Conservation (phyloP, 1,140 invertebrate species). For the Pogonognathellus flavescens region DNA sequence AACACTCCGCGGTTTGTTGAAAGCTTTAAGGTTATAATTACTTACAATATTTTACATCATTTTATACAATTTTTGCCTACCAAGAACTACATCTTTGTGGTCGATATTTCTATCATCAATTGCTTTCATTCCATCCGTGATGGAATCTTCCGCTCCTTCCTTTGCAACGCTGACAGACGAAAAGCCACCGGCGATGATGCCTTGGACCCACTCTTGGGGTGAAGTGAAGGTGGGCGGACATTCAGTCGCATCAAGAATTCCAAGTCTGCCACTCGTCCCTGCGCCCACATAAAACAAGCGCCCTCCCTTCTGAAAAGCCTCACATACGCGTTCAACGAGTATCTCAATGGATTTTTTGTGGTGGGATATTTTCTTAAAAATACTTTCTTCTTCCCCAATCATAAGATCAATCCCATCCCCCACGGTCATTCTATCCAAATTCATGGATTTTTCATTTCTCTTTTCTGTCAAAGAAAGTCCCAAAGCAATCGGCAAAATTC, state of each 20-base stretch:
- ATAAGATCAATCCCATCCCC: constrained; percentile 60
- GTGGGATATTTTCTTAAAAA: constrained; percentile 49
- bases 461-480: constrained; percentile 60
- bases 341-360: constrained; percentile 49
- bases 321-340: constrained; percentile 40
- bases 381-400: constrained; percentile 56
- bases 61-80: no score
- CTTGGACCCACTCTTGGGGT: constrained; percentile 61
- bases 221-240: constrained; percentile 66
- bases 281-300: constrained; percentile 64
- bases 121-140: constrained; percentile 57
- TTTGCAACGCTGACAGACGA: constrained; percentile 52
- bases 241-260: constrained; percentile 66
- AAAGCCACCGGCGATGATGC: constrained; percentile 63
- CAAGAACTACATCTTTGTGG: constrained; percentile 61
- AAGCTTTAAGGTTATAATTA: no score
- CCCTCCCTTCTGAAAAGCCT: constrained; percentile 59
- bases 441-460: constrained; percentile 59
- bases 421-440: constrained; percentile 57
- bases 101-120: constrained; percentile 37
- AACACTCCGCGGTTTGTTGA: no score
- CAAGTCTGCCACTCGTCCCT: constrained; percentile 65
- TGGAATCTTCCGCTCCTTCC: constrained; percentile 64
- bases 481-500: constrained; percentile 53
- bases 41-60: no score